Percentiles rank a stretch among this genome's conserved stretches.
Evolutionary conservation across 1,140 invertebrate genomes (phyloP).

Genomic region (Brachionus rubens): DNA sequence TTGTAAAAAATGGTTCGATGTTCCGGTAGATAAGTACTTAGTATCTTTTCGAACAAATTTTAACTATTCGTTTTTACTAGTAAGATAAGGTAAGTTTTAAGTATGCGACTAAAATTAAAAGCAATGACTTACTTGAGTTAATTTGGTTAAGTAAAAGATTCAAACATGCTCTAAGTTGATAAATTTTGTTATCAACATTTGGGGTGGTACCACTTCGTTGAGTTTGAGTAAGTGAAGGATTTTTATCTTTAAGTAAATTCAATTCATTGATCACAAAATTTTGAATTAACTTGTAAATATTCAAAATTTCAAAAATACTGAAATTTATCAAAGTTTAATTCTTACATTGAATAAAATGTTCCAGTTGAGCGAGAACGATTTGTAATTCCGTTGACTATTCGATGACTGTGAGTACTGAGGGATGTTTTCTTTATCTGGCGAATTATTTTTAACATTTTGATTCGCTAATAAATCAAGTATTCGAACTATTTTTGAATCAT

Average conservation of each 20-base stretch:
- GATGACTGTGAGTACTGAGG: slow-evolving; percentile 4
- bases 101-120: neutral
- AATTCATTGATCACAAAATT: slow-evolving; percentile 25
- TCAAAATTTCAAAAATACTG: neutral
- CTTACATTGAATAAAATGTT: slow-evolving; percentile 7
- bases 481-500: slow-evolving; percentile 36
- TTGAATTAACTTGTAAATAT: neutral
- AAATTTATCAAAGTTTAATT: neutral
- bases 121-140: slow-evolving; percentile 4
- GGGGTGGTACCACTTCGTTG: neutral
- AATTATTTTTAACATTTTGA: neutral
- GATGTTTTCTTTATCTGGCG: slow-evolving; percentile 2
- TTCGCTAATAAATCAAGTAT: neutral
- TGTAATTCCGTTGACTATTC: neutral
- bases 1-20: too few relatives aligned
- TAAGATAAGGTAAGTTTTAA: neutral
- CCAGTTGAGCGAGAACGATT: neutral
- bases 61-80: too few relatives aligned
- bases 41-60: too few relatives aligned
- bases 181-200: slow-evolving; percentile 39
- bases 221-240: neutral
- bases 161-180: slow-evolving; percentile 14
- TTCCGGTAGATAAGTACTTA: too few relatives aligned
- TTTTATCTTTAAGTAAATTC: slow-evolving; percentile 11
- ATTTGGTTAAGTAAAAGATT: slow-evolving; percentile 16